These are phyloP conservation scores for Sinotaia quadrata DNA, from an alignment of 2,888 invertebrate genomes.

Conservation along the genomic window DNA sequence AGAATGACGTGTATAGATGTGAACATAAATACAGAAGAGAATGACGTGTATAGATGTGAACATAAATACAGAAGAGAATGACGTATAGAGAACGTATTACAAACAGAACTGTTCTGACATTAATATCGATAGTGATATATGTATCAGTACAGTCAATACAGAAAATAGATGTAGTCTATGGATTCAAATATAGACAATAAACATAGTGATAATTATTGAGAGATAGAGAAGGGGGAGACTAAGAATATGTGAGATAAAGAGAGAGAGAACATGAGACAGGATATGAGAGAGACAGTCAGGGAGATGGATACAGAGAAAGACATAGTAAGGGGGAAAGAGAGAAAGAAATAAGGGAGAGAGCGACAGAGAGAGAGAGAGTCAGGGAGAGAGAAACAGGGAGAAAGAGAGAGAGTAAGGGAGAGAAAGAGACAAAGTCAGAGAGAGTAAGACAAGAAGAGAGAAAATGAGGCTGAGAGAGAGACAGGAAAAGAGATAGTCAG, in stretches of 20 bases:
- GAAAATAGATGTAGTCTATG: no score
- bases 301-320: no score
- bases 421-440: conserved; percentile 7
- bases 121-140: background rate
- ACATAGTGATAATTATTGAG: background rate
- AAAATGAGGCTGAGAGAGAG: background rate
- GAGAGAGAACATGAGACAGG: no score
- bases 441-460: background rate
- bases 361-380: conserved; percentile 5
- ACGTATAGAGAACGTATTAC: background rate
- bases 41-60: no score
- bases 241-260: no score
- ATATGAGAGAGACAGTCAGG: no score
- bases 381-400: conserved; percentile 6
- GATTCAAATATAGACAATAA: no score
- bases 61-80: background rate
- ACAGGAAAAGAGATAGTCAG: background rate
- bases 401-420: conserved; percentile 1
- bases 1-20: no score
- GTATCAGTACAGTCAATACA: no score
- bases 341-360: background rate
- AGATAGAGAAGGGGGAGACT: background rate
- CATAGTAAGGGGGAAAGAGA: no score
- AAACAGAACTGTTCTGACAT: background rate
- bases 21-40: no score